Base-by-base conservation (phyloP, 2,113 vertebrate species). In the Vidua chalybeata region DNA sequence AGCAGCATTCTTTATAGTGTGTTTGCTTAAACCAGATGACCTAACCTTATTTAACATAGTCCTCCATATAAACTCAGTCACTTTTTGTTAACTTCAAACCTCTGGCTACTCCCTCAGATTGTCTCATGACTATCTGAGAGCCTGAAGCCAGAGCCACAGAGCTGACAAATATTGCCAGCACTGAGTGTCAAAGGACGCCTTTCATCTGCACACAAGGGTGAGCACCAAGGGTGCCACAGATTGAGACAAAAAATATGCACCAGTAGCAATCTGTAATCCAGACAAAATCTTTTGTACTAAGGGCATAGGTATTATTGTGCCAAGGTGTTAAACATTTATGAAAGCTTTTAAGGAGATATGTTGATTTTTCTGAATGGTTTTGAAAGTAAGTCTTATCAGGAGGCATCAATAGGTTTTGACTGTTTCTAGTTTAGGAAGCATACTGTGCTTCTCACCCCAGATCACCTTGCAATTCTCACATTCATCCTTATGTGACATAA, bases 391-490 rank as follows among this genome's bases (percentile, higher is more conserved):
- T 39, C 21, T 86, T 86, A 64, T 72, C 16, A 46, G 33, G 48
- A 61, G 33, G 16, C 61, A 72, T 48, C 27, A 27, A 39, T 78
- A 89, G 56, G 22, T 78, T 94, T 94, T 75, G 19, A 46, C 33
- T 83, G 22, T 84, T 95, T 92, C 69, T 81, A 54, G 61, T 66
- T 96, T 55, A 72, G 69, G 66, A 90, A 95, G 61, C 88, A 93
- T 87, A 90, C 80, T 95, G 86, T 93, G 86, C 64, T 89, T 90
- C 89, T 96, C 95, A 96, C 93, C 93, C 88, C 41, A 92, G 69
- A 93, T 96, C 96, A 96, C 90, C 90, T 96, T 96, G 92, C 83
- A 93, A 54, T 96, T 96, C 90, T 95, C 94, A 92, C 88, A 82
- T 89, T 94, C 84, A 87, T 93, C 86, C 49, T 46, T 95, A 87